phyloP scores from a whole-genome alignment of 2,797 vertebrate species.

The Sus cebifrons region DNA sequence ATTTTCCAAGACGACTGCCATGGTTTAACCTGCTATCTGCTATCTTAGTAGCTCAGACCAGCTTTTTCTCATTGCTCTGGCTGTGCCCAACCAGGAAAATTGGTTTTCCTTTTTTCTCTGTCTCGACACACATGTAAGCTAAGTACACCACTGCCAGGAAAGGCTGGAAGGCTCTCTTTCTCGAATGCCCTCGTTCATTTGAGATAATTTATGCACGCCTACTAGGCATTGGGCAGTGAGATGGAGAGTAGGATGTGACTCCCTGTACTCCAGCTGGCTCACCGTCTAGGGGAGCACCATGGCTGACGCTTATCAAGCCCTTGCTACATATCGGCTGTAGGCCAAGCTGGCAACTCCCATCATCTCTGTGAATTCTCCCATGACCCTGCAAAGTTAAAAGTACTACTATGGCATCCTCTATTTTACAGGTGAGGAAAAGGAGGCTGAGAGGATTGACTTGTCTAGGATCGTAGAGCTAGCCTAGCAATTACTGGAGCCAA shows the following conservation, averaged over 20 bases:
- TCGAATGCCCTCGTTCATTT: background rate
- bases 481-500: background rate
- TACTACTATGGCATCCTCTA: background rate
- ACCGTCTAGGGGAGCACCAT: background rate
- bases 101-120: too few species aligned
- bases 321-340: background rate
- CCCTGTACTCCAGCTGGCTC: background rate
- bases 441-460: background rate
- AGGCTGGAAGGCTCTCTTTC: background rate
- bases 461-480: background rate
- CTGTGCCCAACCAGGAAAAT: background rate
- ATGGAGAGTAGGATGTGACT: background rate
- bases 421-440: background rate
- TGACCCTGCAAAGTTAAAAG: background rate
- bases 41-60: conserved; percentile 59
- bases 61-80: background rate
- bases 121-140: background rate
- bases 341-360: background rate
- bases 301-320: background rate
- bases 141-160: background rate
- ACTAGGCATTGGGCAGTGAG: background rate
- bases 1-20: conserved; percentile 19
- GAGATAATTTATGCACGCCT: background rate
- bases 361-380: conserved; percentile 14
- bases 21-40: conserved; percentile 33